Conservation (phyloP, 2,113 vertebrate genomes). For the Leptocoma aspasia region DNA sequence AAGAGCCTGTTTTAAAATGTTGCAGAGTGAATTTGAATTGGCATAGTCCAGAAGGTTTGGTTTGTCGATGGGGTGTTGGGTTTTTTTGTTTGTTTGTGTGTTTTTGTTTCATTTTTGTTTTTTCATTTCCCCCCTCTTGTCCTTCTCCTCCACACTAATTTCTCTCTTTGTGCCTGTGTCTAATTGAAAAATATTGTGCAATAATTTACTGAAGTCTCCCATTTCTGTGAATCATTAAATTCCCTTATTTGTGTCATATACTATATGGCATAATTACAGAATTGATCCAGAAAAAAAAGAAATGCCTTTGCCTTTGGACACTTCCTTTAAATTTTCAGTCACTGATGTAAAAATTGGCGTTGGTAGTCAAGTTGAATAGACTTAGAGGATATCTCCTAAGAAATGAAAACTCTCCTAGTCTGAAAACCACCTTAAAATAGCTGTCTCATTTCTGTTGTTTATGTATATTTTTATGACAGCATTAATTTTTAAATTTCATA, state of each 20-base stretch:
- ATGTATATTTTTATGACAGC: background rate
- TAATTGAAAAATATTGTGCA: background rate
- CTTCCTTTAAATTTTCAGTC: background rate
- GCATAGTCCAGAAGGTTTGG: background rate
- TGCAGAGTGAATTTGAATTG: background rate
- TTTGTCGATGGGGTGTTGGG: background rate
- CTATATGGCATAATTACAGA: background rate
- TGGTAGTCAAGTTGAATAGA: background rate
- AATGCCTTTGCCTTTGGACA: background rate
- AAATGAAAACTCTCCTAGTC: background rate
- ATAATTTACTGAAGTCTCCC: background rate
- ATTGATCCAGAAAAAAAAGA: background rate
- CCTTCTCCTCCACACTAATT: fast-evolving
- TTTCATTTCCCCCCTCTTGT: background rate
- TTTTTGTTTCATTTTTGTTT: background rate
- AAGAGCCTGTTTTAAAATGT: background rate
- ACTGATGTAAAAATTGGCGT: background rate
- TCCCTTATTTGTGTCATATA: background rate
- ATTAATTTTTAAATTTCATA: background rate
- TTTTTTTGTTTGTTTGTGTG: background rate
- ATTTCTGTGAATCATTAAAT: background rate
- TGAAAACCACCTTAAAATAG: background rate
- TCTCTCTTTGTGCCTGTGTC: background rate
- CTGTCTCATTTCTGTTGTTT: background rate
- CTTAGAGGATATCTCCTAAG: background rate